These are phyloP conservation scores for Crocallis elinguaria DNA, from an alignment of 2,888 invertebrate genomes.

Conservation along the genomic window DNA sequence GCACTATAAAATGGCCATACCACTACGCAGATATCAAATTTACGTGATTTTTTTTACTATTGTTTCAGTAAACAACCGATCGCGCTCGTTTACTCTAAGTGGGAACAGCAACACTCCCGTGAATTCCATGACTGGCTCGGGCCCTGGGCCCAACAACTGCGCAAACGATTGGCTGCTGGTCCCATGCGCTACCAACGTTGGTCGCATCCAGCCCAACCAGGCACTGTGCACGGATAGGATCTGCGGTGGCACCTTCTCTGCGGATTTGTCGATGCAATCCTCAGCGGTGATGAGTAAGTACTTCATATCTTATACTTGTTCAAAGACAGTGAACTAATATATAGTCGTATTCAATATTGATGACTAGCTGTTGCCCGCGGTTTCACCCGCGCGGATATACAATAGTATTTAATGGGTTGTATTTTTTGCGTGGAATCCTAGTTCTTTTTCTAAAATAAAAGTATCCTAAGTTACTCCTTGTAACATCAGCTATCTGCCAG, in stretches of 20 bases:
- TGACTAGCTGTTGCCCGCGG: too few relatives aligned
- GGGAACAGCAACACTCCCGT: constrained; percentile 90
- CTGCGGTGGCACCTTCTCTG: constrained; percentile 92
- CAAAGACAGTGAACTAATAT: too few relatives aligned
- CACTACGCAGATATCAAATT: neutral
- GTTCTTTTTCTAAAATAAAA: too few relatives aligned
- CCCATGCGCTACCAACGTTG: constrained; percentile 90
- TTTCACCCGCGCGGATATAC: too few relatives aligned
- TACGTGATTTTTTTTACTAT: constrained; percentile 4
- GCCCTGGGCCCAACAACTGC: constrained; percentile 88
- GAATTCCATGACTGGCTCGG: constrained; percentile 88
- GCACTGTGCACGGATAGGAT: constrained; percentile 90
- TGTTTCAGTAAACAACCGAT: constrained; percentile 87
- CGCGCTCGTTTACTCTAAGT: constrained; percentile 90
- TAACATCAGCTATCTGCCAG: too few relatives aligned
- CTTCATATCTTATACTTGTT: too few relatives aligned
- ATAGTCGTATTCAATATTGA: too few relatives aligned
- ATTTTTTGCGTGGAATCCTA: too few relatives aligned
- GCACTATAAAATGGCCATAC: too few relatives aligned
- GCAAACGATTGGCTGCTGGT: constrained; percentile 92
- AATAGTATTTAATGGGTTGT: too few relatives aligned
- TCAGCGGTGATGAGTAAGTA: constrained; percentile 90
- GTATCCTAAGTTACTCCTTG: too few relatives aligned
- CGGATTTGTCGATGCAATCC: constrained; percentile 88
- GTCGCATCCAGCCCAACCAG: constrained; percentile 84